Conservation (phyloP, 2,797 vertebrate genomes). For the Eurystomus glaucurus region DNA sequence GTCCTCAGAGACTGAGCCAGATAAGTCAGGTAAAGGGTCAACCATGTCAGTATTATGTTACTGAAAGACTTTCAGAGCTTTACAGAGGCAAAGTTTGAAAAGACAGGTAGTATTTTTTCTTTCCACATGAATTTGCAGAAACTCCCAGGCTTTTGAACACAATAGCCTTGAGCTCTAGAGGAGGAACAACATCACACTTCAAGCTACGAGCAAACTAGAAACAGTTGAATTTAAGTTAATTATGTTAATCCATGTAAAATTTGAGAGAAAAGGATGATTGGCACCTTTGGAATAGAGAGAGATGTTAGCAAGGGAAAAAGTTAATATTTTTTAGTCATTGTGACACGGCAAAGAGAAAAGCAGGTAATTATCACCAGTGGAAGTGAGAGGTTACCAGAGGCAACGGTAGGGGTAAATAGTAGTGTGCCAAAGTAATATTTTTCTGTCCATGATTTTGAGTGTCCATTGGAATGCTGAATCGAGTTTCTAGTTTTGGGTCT, state of each 20-base stretch:
- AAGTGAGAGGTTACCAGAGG: background rate
- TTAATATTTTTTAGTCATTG: background rate
- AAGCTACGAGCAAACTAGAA: background rate
- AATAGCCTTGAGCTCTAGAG: background rate
- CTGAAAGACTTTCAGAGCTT: background rate
- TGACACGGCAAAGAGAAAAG: background rate
- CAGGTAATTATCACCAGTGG: background rate
- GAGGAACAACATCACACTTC: background rate
- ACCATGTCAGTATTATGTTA: rapidly evolving
- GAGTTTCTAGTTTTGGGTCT: background rate
- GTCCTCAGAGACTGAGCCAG: background rate
- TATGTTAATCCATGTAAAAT: background rate
- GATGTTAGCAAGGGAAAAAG: background rate
- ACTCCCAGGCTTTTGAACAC: background rate
- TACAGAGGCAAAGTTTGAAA: background rate
- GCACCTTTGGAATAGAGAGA: background rate
- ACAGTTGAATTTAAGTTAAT: background rate
- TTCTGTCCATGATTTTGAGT: background rate
- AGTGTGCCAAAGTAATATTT: background rate
- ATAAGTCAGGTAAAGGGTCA: background rate
- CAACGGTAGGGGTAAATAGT: background rate
- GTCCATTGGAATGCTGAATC: background rate
- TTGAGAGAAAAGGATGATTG: background rate
- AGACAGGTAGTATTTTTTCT: background rate
- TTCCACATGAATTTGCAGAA: background rate